Conservation (phyloP, 1,140 invertebrate species). For the Drosophila nigrodunni region DNA sequence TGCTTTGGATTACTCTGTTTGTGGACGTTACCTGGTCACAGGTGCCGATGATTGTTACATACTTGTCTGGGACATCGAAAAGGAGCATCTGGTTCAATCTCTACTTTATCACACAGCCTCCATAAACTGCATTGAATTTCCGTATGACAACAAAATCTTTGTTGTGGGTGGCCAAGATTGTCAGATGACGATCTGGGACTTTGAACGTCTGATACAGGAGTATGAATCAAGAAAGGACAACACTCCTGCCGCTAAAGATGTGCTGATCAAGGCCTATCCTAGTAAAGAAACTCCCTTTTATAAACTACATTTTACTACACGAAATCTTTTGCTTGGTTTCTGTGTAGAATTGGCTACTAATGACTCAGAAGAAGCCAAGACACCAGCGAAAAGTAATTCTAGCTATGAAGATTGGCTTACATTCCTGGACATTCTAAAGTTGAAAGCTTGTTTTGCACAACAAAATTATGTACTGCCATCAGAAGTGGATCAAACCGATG, state of each 20-base stretch:
- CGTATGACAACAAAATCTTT: constrained; percentile 53
- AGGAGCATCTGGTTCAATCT: constrained; percentile 19
- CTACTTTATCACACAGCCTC: constrained; percentile 31
- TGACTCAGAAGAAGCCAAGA: neutral
- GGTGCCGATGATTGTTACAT: constrained; percentile 42
- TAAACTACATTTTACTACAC: constrained; percentile 28
- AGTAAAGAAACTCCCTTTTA: constrained; percentile 45
- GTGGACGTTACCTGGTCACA: constrained; percentile 55
- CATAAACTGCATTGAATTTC: constrained; percentile 46
- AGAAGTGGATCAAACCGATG: neutral
- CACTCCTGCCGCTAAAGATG: neutral
- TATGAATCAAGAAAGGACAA: constrained; percentile 1
- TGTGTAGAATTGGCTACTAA: constrained; percentile 8
- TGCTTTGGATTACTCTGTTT: constrained; percentile 43
- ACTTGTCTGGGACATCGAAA: constrained; percentile 53
- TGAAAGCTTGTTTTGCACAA: constrained; percentile 9
- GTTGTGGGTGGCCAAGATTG: constrained; percentile 52
- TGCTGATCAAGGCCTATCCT: constrained; percentile 29
- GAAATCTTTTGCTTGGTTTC: constrained; percentile 52
- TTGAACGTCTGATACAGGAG: constrained; percentile 35
- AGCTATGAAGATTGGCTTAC: constrained; percentile 33
- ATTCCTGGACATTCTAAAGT: constrained; percentile 37
- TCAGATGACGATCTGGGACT: constrained; percentile 56
- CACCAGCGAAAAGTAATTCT: fast-evolving
- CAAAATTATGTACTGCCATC: neutral